Conservation (phyloP, 2,888 invertebrate species). For the Parnassius smintheus region DNA sequence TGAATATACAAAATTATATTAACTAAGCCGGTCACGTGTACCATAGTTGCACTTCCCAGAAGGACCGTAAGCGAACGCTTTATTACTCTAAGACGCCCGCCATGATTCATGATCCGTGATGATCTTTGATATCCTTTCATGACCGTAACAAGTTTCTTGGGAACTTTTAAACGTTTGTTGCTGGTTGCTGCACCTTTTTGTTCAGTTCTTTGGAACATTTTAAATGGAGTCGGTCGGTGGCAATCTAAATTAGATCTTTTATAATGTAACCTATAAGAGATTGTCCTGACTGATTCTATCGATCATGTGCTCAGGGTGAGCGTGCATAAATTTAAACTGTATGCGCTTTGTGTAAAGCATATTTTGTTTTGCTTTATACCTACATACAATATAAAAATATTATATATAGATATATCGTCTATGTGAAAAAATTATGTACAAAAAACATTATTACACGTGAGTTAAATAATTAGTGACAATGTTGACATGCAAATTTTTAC, state of each 20-base stretch:
- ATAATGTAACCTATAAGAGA: not conserved
- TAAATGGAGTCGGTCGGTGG: not conserved
- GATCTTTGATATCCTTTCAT: conserved; percentile 12
- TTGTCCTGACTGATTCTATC: no score
- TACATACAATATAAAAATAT: not conserved
- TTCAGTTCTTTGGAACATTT: conserved; percentile 8
- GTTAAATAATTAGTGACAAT: no score
- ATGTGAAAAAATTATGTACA: no score
- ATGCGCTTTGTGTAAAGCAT: not conserved
- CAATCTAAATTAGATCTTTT: not conserved
- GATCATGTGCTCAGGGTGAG: no score
- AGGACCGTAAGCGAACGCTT: conserved; percentile 10
- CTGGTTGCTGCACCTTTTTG: conserved; percentile 6
- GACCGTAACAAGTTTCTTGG: conserved; percentile 27
- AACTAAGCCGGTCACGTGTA: conserved; percentile 14
- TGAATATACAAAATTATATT: no score
- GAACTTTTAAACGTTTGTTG: conserved; percentile 13
- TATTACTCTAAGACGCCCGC: conserved; percentile 4
- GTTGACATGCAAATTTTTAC: no score
- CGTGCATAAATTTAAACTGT: not conserved
- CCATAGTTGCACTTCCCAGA: conserved; percentile 14
- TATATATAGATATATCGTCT: no score
- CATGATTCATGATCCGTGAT: conserved; percentile 11
- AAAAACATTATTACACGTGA: no score
- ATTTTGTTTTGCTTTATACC: not conserved